Evolutionary conservation across 1,140 invertebrate genomes (phyloP), one percentile per base, ranked within the genome.

Genomic region (Platorchestia sp.): DNA sequence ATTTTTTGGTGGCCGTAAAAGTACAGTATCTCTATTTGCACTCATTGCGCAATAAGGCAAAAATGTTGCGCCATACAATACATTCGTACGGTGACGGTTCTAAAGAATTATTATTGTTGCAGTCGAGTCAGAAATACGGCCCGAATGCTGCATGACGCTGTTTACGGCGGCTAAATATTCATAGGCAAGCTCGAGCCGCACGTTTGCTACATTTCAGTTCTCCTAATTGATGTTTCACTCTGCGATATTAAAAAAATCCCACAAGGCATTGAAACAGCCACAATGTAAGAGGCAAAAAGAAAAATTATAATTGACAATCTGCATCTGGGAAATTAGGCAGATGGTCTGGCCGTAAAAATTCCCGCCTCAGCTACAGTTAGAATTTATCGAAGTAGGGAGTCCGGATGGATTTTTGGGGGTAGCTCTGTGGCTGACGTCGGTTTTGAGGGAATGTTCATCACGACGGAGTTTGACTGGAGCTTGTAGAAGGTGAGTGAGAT

Each of bases 251-350:
- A 93, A 93, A 93, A 93, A 93, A 93, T 93, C 91, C 91, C 91
- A 93, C 91, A 93, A 93, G 91, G 91, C 91, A 93, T 93, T 93
- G 91, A 93, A 93, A 93, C 91, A 44, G 45, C 91, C 91, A 93
- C 91, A 93, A 93, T 93, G 91, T 93, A 93, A 93, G 91, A 93
- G 91, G 91, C 91, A 93, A 93, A 93, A 93, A 93, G 43, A 93
- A 93, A 93, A 93, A 93, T 93, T 93, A 93, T 93, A 93, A 93
- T 93, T 93, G 91, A 93, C 91, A 93, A 93, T 93, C 91, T 93
- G 91, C 91, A 93, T 93, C 91, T 93, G 91, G 91, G 91, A 93
- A 93, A 93, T 93, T 93, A 93, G 43, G 91, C 91, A 93, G 91
- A 93, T 93, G 91, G 91, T 93, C 91, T 93, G 91, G 91, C 91